Conservation (phyloP, 64 coral and sea anemone genomes). For the Acropora yongei region DNA sequence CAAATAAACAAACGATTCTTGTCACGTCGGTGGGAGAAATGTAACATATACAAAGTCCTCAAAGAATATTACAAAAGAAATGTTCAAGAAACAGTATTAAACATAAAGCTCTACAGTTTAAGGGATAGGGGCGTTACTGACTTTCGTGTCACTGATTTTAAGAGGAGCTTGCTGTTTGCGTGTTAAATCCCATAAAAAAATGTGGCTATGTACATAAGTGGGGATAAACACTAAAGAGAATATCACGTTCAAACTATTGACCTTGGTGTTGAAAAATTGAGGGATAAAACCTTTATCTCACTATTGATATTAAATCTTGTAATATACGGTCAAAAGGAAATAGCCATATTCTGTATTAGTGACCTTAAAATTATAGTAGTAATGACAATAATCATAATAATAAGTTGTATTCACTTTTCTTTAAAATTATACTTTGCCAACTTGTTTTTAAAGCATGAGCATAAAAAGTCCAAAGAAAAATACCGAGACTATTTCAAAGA, state of each 20-base stretch:
- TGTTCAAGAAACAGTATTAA: neutral
- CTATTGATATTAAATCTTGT: neutral
- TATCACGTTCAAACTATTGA: neutral
- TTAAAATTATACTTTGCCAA: no score
- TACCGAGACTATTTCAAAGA: no score
- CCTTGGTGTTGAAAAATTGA: neutral
- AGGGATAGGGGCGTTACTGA: neutral
- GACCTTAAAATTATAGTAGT: no score
- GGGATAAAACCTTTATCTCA: neutral
- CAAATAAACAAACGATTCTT: neutral
- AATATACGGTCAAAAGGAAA: no score
- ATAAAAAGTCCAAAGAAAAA: no score
- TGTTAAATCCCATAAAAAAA: neutral
- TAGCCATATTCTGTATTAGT: no score
- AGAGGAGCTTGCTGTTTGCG: neutral
- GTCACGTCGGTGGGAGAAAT: conserved; percentile 24
- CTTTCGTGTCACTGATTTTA: neutral
- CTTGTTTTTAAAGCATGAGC: no score
- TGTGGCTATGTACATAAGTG: neutral
- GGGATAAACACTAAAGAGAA: neutral
- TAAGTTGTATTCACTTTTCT: no score
- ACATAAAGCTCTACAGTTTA: neutral
- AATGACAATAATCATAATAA: no score
- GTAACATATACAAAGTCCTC: neutral
- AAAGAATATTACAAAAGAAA: neutral